A percentile compares a stretch with the other conserved stretches of the same genome.
Evolutionary conservation across 2,888 invertebrate species (phyloP).

Genomic region (Mesorhabditis sp.): DNA sequence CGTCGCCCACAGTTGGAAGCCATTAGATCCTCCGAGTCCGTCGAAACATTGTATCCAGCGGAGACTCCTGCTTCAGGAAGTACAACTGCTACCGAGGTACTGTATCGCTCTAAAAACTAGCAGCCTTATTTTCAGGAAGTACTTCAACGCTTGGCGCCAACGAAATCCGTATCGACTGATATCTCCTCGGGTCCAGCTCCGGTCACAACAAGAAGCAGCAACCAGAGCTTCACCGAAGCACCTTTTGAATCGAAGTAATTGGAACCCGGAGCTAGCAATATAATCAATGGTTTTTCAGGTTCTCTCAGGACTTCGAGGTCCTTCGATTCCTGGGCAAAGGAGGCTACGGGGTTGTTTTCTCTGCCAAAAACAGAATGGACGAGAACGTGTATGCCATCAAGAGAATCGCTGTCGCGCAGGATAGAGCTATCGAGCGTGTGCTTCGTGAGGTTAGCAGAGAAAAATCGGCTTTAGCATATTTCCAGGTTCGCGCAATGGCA

Average conservation of each 20-base stretch:
- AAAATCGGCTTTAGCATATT: neutral
- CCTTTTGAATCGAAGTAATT: neutral
- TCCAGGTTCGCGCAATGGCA: conserved; percentile 80
- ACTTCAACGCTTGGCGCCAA: neutral
- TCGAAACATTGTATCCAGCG: too few species aligned
- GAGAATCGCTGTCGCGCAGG: conserved; percentile 78
- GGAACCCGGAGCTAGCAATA: neutral
- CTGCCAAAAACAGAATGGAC: conserved; percentile 87
- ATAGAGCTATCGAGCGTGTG: conserved; percentile 78
- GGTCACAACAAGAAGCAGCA: neutral
- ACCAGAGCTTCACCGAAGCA: neutral
- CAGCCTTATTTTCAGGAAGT: neutral
- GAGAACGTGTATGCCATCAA: conserved; percentile 92
- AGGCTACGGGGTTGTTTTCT: conserved; percentile 93
- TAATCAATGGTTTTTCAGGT: conserved; percentile 25
- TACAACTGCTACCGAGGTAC: too few species aligned
- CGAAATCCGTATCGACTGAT: neutral
- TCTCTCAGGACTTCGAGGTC: conserved; percentile 56
- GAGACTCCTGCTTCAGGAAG: too few species aligned
- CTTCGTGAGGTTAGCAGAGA: conserved; percentile 71
- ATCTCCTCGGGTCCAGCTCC: neutral
- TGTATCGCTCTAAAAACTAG: too few species aligned
- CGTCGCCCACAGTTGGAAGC: too few species aligned
- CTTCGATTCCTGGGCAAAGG: conserved; percentile 66
- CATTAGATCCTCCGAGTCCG: too few species aligned